Conservation (phyloP, 23 tunicate species). For the Styela clava region DNA sequence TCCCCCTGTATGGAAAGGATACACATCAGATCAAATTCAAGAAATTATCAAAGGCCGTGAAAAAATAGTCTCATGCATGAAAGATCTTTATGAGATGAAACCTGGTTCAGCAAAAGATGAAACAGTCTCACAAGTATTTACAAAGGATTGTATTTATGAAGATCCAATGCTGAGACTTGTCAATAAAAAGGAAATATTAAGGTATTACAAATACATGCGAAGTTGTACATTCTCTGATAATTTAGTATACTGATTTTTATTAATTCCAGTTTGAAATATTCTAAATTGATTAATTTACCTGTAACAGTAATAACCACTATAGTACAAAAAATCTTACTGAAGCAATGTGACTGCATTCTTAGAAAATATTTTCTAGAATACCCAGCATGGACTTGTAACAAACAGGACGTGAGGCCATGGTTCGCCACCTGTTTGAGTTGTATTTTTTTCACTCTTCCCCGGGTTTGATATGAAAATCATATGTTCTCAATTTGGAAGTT, state of each 20-base stretch:
- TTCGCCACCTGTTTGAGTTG: too few species aligned
- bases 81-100: constrained; percentile 6
- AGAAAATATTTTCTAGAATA: too few species aligned
- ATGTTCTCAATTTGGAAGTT: too few species aligned
- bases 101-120: background rate
- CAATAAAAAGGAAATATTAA: background rate
- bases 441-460: too few species aligned
- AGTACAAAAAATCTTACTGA: too few species aligned
- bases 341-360: too few species aligned
- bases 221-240: too few species aligned
- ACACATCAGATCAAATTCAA: background rate
- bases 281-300: background rate
- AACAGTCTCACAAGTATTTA: background rate
- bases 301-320: background rate
- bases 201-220: too few species aligned
- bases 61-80: background rate
- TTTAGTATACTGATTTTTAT: too few species aligned
- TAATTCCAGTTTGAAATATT: background rate
- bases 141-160: constrained; percentile 1
- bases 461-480: too few species aligned
- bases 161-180: constrained; percentile 15
- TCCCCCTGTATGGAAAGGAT: background rate
- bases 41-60: background rate
- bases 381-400: too few species aligned
- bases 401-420: too few species aligned